Evolutionary conservation across 2,888 invertebrate species (phyloP), one percentile per base, ranked within the genome.

Genomic region (Odontomyia ornata): DNA sequence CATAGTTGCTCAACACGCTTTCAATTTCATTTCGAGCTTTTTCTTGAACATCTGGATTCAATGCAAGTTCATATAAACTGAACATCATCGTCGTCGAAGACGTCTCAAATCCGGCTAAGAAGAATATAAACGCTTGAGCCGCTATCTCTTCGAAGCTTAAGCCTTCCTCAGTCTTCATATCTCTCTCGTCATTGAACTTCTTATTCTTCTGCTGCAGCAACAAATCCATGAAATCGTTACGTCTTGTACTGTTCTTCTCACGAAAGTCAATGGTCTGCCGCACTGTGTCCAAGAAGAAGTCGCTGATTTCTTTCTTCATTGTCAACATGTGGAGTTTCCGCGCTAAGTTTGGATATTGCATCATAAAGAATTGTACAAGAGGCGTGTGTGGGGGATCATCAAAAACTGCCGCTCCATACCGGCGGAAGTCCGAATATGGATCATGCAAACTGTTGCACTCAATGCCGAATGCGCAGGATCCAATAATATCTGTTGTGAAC

Each of bases 1-100:
- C 76, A 71, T 84, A 78, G 65, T 81, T 82, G 75, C 60, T 71
- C 0, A 84, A 65, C 0, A 81, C 79, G 4, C 75, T 78, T 9
- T 81, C 80, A 1, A 84, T 82, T 67, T 85, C 84, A 0, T 79
- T 67, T 1, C 84, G 75, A 3, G 81, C 82, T 0, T 81, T 82
- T 1, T 65, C 81, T 80, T 79, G 84, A 76, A 85, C 80, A n/a
- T 83, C 82, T 1, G 81, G 81, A 79, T 85, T 82, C 18, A 82
- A 0, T 0, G 84, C 83, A 28, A 85, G 77, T 25, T 84, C 81
- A 36, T 83, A 83, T 1, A 85, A 57, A 77, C 21, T 13, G 78
- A 90, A 91, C 78, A 89, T 88, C 1, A 91, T 88, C 0, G 90
- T 89, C 0, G 91, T 88, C 0, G 91, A 91, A 0, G 90, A 90